Evolutionary conservation across 2,797 vertebrate genomes (phyloP), one percentile per base, ranked within the genome.

Genomic region (Vireo griseus): DNA sequence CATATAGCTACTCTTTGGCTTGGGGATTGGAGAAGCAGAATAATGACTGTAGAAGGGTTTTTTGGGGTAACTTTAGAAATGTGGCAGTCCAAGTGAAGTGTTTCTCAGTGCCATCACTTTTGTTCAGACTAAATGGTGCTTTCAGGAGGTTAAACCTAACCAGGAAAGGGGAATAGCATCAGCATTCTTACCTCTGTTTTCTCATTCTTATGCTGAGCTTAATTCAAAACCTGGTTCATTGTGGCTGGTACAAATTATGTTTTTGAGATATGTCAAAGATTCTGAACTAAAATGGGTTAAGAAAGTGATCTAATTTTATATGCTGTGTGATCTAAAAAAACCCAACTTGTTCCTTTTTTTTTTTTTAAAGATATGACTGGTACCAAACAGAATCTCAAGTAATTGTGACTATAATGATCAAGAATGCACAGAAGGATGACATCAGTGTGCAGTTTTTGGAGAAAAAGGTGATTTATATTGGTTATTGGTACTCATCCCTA

Each of bases 321-420:
- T 51, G 6, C 39, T 61, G 14, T 47, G 59, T 42, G 22, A 50
- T 62, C 29, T 33, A 10, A 44, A 45, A 19, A 76, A 58, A 21
- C 54, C 39, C 11, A 40, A 40, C 39, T 29, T 17, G 8, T 31
- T 54, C 5, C 6, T 51, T 40, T 33, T 31, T 10, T 15, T 29
- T 16, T 44, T 62, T 86, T 90, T 87, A 55, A 92, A 94, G 98
- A 93, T 98, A 98, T 51, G 99, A 99, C 97, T 99, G 99, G 98
- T 98, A 99, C 98, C 99, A 99, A 98, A 99, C 99, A 95, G 99
- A 99, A 94, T 99, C 99, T 92, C 99, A 99, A 95, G 98, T 99
- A 93, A 99, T 99, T 39, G 97, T 99, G 96, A 99, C 98, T 40
- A 96, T 99, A 92, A 97, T 98, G 99, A 98, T 98, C 83, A 99